Evolutionary conservation across 2,888 invertebrate species (phyloP).

Genomic region (Paralinhomoeus sp.): DNA sequence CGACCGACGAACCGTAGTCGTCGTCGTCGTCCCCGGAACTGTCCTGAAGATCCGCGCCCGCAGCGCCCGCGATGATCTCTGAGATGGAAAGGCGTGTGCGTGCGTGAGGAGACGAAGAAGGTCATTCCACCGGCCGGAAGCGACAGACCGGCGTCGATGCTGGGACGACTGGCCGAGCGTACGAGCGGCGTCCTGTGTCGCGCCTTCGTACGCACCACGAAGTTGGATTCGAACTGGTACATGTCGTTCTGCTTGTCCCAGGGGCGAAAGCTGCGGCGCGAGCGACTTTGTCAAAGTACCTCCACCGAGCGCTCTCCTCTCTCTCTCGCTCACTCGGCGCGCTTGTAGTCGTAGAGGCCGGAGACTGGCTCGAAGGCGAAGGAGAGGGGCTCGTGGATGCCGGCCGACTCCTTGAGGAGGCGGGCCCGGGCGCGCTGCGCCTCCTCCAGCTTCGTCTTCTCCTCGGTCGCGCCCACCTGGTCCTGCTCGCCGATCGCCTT

Average conservation of each 20-base stretch:
- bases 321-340: conserved; percentile 39
- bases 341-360: conserved; percentile 48
- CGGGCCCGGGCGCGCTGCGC: conserved; percentile 52
- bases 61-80: no score
- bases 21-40: no score
- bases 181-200: conserved; percentile 50
- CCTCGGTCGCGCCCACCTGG: conserved; percentile 60
- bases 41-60: no score
- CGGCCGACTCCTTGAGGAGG: conserved; percentile 36
- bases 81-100: no score
- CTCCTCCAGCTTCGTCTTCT: conserved; percentile 70
- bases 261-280: conserved; percentile 46
- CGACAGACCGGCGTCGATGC: no score
- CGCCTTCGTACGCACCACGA: conserved; percentile 51
- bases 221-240: conserved; percentile 61
- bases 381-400: conserved; percentile 48
- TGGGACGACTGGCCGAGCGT: conserved; percentile 29
- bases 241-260: conserved; percentile 70
- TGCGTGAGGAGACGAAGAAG: no score
- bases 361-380: conserved; percentile 41
- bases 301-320: neutral
- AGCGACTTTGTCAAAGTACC: no score
- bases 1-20: no score
- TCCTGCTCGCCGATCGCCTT: conserved; percentile 58
- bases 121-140: no score